Conservation (phyloP, 1,140 invertebrate genomes). For the Drosophila obscura region DNA sequence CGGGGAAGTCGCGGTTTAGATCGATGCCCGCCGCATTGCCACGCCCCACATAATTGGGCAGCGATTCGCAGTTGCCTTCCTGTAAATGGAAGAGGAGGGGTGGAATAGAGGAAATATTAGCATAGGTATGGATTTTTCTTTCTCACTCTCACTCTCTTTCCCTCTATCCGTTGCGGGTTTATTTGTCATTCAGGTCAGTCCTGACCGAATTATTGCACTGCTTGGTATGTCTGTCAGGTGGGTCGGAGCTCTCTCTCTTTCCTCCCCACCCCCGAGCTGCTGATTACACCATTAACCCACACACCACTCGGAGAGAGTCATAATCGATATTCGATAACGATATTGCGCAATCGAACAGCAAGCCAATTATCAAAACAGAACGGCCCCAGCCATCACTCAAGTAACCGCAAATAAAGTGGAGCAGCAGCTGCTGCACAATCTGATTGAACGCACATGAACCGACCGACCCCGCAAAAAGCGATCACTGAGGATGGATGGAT, state of each 20-base stretch:
- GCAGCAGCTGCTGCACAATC: neutral
- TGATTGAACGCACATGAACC: neutral
- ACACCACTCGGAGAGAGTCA: neutral
- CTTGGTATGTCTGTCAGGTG: conserved; percentile 48
- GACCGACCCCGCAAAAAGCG: neutral
- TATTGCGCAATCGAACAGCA: conserved; percentile 29
- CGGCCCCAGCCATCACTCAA: neutral
- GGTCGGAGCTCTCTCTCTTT: too few relatives aligned
- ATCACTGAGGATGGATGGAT: neutral
- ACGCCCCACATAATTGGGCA: conserved; percentile 87
- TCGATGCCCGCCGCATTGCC: conserved; percentile 92
- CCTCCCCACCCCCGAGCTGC: neutral
- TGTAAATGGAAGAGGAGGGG: conserved; percentile 78
- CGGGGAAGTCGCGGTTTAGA: conserved; percentile 95
- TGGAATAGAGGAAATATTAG: conserved; percentile 1
- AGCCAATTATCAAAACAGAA: conserved; percentile 6
- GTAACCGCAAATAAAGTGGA: conserved; percentile 8
- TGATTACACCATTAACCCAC: conserved; percentile 27
- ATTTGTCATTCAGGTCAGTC: conserved; percentile 44
- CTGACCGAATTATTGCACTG: conserved; percentile 37
- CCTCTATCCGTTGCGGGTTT: conserved; percentile 1
- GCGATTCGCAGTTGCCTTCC: conserved; percentile 92
- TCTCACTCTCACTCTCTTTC: conserved; percentile 23
- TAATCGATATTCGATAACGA: conserved; percentile 18
- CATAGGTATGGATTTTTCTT: conserved; percentile 12